Evolutionary conservation across 1,140 invertebrate species (phyloP), one percentile per base, ranked within the genome.

Genomic region (Zeugodacus cucurbitae): DNA sequence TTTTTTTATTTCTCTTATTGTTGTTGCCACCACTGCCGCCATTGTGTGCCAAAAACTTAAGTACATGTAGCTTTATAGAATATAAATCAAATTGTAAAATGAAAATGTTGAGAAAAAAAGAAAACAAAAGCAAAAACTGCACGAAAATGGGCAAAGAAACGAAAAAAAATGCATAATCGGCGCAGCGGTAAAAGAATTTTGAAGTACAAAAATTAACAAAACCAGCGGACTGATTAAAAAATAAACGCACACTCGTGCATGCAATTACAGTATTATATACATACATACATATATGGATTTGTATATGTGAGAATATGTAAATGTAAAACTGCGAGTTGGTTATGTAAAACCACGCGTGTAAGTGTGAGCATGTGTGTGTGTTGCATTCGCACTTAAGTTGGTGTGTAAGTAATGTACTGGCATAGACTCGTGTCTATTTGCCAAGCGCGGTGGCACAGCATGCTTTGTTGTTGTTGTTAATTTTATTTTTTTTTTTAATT

Each of bases 1-100:
- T 20, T 48, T 48, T 11, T 17, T 4, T 17, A 54, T 54, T 54
- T 54, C 20, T 70, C 26, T 70, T n/a, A n/a, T n/a, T 74, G 6
- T 74, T 74, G 26, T 70, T 70, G 29, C 17, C 44, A 22, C 22
- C 48, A 41, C 2, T 41, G 67, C 34, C 11, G 41, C 74, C 44
- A 82, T 34, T 82, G 74, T 44, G 37, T 82, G 74, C 74, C 74
- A 82, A 82, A 82, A 54, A 48, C 22, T 82, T 82, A 82, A 82
- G 74, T 82, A 82, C 74, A 82, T 82, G 22, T n/a, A 82, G 34
- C 41, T 82, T 48, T 82, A 41, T 37, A 48, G 74, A 82, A 82
- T 82, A 82, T 82, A 82, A 82, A 82, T 82, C 74, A 82, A 54
- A 82, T 29, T 48, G 74, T 82, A 82, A 82, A 82, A 82, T 82